phyloP scores from a whole-genome alignment of 1,140 invertebrate species.

The Drosophila arizonae region DNA sequence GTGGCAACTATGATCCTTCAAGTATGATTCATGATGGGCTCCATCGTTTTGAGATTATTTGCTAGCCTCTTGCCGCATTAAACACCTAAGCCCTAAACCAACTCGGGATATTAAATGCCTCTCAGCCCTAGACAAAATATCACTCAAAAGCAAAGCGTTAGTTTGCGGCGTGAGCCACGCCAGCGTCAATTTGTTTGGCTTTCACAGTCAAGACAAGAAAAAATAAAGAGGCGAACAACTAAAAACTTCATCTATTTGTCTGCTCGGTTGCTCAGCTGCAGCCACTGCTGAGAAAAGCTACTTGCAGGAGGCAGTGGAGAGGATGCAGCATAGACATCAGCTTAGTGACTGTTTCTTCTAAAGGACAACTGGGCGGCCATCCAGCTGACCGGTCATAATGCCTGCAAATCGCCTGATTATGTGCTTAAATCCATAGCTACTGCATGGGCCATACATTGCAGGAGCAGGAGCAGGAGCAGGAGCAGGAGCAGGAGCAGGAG shows the following conservation, averaged over 20 bases:
- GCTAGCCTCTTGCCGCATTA: too few relatives aligned
- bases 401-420: slow-evolving; percentile 78
- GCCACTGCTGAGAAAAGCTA: neutral
- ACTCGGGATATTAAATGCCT: too few relatives aligned
- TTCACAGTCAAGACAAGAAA: neutral
- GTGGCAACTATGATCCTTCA: too few relatives aligned
- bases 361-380: slow-evolving; percentile 7
- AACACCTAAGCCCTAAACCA: too few relatives aligned
- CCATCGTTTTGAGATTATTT: too few relatives aligned
- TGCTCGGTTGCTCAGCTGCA: neutral
- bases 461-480: too few relatives aligned
- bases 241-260: slow-evolving; percentile 1
- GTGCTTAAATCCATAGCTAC: slow-evolving; percentile 49
- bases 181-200: neutral
- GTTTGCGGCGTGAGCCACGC: neutral
- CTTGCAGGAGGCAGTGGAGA: too few relatives aligned
- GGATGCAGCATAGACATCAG: neutral
- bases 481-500: too few relatives aligned
- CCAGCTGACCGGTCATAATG: slow-evolving; percentile 50
- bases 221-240: too few relatives aligned
- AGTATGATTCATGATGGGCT: too few relatives aligned
- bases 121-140: neutral
- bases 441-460: slow-evolving; percentile 43
- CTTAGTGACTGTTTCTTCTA: slow-evolving; percentile 9
- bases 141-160: neutral